Evolutionary conservation across 2,113 vertebrate genomes (phyloP), one percentile per base, ranked within the genome.

Genomic region (Eidolon helvum): DNA sequence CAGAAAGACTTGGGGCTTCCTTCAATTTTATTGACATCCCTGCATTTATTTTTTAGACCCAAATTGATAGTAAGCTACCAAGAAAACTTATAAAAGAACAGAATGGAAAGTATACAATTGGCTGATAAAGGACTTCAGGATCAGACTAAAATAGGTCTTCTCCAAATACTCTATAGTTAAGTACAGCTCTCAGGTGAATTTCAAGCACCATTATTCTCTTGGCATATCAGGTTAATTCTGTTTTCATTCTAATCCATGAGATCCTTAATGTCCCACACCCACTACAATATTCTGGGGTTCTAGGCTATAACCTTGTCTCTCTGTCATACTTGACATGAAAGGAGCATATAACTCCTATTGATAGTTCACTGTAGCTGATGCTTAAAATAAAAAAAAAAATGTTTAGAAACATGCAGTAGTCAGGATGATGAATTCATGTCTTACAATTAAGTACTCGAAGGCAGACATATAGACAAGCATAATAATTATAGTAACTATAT

Each of bases 131-230:
- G 22, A 77, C 79, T 96, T 89, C 33, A 91, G 11, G 28, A 45
- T 91, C 50, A 85, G 72, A 91, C 21, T 91, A 53, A 65, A 96
- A 78, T 15, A 55, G 68, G 3, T 21, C 45, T 95, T 91, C 55
- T 12, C n/a, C 77, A 80, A 53, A 72, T 66, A 94, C 10, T 9
- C 2, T 43, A 61, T 7, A 75, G 61, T 59, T 77, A 45, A 65
- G 35, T 83, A 68, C 38, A 50, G 48, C 82, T 94, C 30, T 50
- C 79, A 83, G 53, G 53, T 86, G 12, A 95, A 95, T 90, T 96
- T 83, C 61, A 83, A 85, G n/a, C 57, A 75, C n/a, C 53, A 71
- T 68, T 77, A 50, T 69, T 92, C 43, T 40, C 43, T 71, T 82
- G 43, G 68, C 55, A 78, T 90, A 15, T 53, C 40, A 89, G 22